Base-by-base conservation (phyloP, 2,797 vertebrate genomes). In the Glyptemys insculpta region DNA sequence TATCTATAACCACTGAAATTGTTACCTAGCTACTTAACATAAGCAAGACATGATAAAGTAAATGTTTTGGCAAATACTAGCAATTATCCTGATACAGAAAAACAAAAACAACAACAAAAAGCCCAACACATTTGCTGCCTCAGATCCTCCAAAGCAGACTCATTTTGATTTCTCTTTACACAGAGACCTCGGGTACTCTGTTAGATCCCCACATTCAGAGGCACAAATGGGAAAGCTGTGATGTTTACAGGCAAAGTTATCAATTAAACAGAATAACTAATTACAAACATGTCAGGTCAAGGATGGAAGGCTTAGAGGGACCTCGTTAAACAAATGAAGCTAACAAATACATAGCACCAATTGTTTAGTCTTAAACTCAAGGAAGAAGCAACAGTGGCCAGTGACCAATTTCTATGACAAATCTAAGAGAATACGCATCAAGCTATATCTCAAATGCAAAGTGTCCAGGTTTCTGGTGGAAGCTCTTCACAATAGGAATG, bases 221-320 rank as follows among this genome's bases (percentile, higher is more conserved):
- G 50, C 65, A 25, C 85, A 54, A 12, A 84, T 41, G 47, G 56
- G 82, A 86, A 72, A 96, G 52, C 62, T 10, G 9, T 3, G 16
- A 65, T 80, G 78, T 92, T 88, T 92, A 94, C 91, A 72, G 81
- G 85, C 93, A 96, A 96, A 84, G 12, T 78, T 2, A 1, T 57
- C 89, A 0, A 1, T 82, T 79, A 86, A 92, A 84, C 56, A 72
- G 90, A 93, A 62, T 1, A 34, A 89, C 85, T 80, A 93, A 85
- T 88, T 53, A 92, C 6, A 95, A 65, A 78, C 53, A 83, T 92
- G 94, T 92, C 56, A 86, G 59, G 84, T 78, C 76, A 91, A 95
- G 57, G 29, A 91, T 15, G 92, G 95, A 97, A 95, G 76, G 79
- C 52, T 96, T 81, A 87, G 90, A 62, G 76, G 93, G 89, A 95